Conservation (phyloP, 2,888 invertebrate genomes). For the Dexiosoma caninum region DNA sequence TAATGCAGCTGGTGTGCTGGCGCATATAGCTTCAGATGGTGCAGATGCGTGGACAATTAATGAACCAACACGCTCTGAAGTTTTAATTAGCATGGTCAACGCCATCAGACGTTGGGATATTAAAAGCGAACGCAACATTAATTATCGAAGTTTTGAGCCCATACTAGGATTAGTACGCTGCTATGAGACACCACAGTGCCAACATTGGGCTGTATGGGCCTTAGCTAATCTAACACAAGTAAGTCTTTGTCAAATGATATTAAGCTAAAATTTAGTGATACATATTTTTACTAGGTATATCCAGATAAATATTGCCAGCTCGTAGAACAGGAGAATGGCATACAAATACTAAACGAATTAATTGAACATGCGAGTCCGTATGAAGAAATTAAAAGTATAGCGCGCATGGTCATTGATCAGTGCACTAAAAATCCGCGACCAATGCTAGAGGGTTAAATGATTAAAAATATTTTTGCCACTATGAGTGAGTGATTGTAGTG, state of each 20-base stretch:
- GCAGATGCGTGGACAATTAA: slow-evolving; percentile 88
- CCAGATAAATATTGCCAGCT: slow-evolving; percentile 93
- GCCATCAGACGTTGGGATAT: slow-evolving; percentile 95
- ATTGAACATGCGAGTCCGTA: slow-evolving; percentile 82
- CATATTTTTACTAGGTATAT: slow-evolving; percentile 79
- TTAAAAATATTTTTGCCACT: slow-evolving; percentile 34
- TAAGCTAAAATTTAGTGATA: not conserved
- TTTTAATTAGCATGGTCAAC: slow-evolving; percentile 85
- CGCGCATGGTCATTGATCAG: slow-evolving; percentile 83
- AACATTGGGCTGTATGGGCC: slow-evolving; percentile 98
- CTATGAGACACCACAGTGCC: slow-evolving; percentile 93
- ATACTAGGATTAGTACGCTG: slow-evolving; percentile 90
- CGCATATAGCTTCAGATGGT: slow-evolving; percentile 97
- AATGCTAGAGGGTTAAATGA: slow-evolving; percentile 71
- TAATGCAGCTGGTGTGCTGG: slow-evolving; percentile 96
- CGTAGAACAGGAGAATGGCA: slow-evolving; percentile 91
- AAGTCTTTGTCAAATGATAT: not conserved
- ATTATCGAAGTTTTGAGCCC: slow-evolving; percentile 97
- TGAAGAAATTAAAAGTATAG: slow-evolving; percentile 83
- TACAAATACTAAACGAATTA: slow-evolving; percentile 84
- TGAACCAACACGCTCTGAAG: slow-evolving; percentile 84
- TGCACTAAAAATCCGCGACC: slow-evolving; percentile 78
- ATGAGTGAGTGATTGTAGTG: slow-evolving; percentile 49
- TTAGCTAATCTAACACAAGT: slow-evolving; percentile 93
- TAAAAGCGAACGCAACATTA: slow-evolving; percentile 92